Evolutionary conservation across 2,888 invertebrate species (phyloP), one percentile per base, ranked within the genome.

Genomic region (Penaeus monodon): DNA sequence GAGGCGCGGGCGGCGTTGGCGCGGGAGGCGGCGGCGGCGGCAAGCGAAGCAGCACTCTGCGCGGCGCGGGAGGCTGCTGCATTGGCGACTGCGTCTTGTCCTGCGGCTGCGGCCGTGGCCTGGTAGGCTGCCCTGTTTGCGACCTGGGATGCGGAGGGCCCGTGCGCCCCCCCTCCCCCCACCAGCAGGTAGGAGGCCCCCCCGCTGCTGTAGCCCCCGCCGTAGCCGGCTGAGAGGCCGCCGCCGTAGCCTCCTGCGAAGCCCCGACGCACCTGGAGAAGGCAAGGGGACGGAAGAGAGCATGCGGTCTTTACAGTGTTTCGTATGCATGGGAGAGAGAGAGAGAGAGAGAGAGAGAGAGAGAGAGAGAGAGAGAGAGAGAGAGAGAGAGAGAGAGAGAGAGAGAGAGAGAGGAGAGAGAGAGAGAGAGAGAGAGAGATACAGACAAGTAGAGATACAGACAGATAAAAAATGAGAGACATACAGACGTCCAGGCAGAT

Each of bases 41-140:
- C 86, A 20, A 78, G 44, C 12, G 63, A 65, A 24, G 86, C 86
- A 1, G 70, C 86, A 29, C 78, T 70, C 27, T 38, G 57, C 14
- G 78, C 83, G n/a, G 82, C 82, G 14, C 70, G 57, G 24, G 82
- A 33, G 6, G 86, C 86, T 4, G 86, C 86, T 0, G 68, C 44
- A 27, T 83, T 77, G 3, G 86, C 86, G 24, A 63, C 83, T 0
- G 68, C 83, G 24, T 79, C 64, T 64, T 63, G 79, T 14, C 86
- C 83, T 7, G 86, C 86, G 7, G 86, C 86, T 1, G 86, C 86
- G 1, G 86, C 83, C 17, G 86, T 86, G 49, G 86, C 86, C 24
- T 64, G 68, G 22, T 63, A 78, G 4, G 86, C 86, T 8, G 86
- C 82, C 81, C 82, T 82, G 63, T 82, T 77, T 17, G 86, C 86